Base-by-base conservation (phyloP, 2,113 vertebrate genomes). In the Phrynocephalus versicolor region DNA sequence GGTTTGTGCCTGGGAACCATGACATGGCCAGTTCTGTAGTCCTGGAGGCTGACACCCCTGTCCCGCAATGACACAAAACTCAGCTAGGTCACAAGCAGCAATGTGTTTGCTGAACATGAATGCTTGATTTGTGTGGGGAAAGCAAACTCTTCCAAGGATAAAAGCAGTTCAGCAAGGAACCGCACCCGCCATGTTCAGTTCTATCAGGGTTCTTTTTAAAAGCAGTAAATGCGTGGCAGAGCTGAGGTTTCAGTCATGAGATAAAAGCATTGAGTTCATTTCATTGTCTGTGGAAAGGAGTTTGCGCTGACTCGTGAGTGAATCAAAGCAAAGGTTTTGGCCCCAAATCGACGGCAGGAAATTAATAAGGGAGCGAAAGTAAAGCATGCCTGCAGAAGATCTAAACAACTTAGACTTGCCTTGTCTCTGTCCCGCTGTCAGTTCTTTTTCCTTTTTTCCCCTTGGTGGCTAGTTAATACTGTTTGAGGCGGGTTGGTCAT, bases 361-460 rank as follows among this genome's bases (percentile, higher is more conserved):
- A 95, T 94, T 95, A 95, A 93, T 93, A 94, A 94, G 92, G 88
- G 94, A n/a, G 82, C 72, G 92, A 91, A 94, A 94, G 94, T 94
- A 91, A 88, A 89, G 91, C 87, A 94, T 85, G 92, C n/a, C 72
- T 94, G 86, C 91, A 94, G 93, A 94, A 91, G 88, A 93, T 94
- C 94, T 93, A 90, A 93, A 88, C 85, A 94, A 91, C 83, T 92
- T 94, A 21, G 65, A 92, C 72, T 67, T 70, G 60, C 41, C 87
- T 85, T 94, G 83, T 91, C 88, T 90, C 39, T 91, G 86, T 82
- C 91, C 83, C 62, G 41, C 74, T 94, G 85, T 87, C 88, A 92
- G 64, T 87, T 90, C 91, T 86, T 88, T 78, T 13, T 23, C 55
- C n/a, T n/a, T 41, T 25, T 70, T 73, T 92, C 88, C 85, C 78